These are phyloP conservation scores for Mongoloraphidia duomilia DNA, from an alignment of 2,888 invertebrate species.

Conservation along the genomic window DNA sequence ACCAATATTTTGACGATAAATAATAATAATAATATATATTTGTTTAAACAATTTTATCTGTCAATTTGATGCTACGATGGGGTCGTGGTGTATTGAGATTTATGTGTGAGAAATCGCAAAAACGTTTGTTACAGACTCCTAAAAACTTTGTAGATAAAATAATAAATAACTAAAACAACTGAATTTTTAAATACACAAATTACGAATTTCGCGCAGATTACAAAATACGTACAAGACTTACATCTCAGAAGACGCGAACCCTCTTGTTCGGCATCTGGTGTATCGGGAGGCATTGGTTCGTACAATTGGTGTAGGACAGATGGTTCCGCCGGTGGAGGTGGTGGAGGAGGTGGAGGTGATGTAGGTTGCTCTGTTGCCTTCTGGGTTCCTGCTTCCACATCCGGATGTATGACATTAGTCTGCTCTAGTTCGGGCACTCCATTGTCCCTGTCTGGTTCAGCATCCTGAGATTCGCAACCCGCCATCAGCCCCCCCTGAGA, in stretches of 20 bases:
- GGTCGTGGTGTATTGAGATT: too few species aligned
- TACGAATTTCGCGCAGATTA: background rate
- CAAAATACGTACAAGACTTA: slow-evolving; percentile 16
- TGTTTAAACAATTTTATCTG: too few species aligned
- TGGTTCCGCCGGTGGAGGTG: slow-evolving; percentile 31
- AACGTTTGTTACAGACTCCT: too few species aligned
- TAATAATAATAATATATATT: too few species aligned
- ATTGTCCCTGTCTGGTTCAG: slow-evolving; percentile 6
- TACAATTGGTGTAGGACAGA: slow-evolving; percentile 42
- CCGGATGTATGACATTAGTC: slow-evolving; percentile 10
- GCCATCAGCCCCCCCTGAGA: slow-evolving; percentile 23
- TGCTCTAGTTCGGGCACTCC: slow-evolving; percentile 5
- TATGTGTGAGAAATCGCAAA: too few species aligned
- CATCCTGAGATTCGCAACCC: slow-evolving; percentile 3
- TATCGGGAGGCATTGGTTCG: slow-evolving; percentile 30
- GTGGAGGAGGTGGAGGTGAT: slow-evolving; percentile 1
- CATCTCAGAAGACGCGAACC: slow-evolving; percentile 37
- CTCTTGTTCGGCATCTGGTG: slow-evolving; percentile 25
- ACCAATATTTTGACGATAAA: too few species aligned
- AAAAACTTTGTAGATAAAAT: too few species aligned
- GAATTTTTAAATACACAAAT: background rate
- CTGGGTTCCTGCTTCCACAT: slow-evolving; percentile 19
- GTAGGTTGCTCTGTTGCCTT: slow-evolving; percentile 12
- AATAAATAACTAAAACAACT: too few species aligned
- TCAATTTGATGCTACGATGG: too few species aligned